phyloP scores from a whole-genome alignment of 2,797 vertebrate species.

The Gobionotothen gibberifrons region DNA sequence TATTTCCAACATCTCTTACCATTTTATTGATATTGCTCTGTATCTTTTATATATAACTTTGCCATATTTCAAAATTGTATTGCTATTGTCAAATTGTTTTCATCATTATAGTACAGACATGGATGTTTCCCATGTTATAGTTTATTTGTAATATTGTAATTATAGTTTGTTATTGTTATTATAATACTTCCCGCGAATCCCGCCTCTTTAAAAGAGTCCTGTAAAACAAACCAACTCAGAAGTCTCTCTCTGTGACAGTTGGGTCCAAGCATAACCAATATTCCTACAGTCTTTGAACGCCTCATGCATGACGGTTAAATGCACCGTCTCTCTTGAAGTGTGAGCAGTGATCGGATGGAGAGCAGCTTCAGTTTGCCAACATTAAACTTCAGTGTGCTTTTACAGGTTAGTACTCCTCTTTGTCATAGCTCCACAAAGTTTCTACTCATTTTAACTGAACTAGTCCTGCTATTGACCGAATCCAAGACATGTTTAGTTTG shows the following conservation, averaged over 20 bases:
- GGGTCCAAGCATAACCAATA: accelerated
- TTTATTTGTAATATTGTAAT: too few relatives aligned
- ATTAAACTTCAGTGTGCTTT: slow-evolving; percentile 8
- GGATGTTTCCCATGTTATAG: too few relatives aligned
- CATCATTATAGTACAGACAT: too few relatives aligned
- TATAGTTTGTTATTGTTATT: too few relatives aligned
- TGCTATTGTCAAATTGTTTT: too few relatives aligned
- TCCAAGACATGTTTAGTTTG: background rate
- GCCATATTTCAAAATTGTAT: too few relatives aligned
- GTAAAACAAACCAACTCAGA: background rate
- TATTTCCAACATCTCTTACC: too few relatives aligned
- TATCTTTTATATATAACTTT: too few relatives aligned
- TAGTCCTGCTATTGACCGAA: background rate
- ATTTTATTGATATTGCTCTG: too few relatives aligned
- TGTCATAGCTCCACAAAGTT: background rate
- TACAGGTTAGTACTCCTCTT: slow-evolving; percentile 37
- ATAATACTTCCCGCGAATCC: too few relatives aligned
- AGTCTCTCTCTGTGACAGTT: too few relatives aligned
- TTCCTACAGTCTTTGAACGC: slow-evolving; percentile 24
- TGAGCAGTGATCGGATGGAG: slow-evolving; percentile 22
- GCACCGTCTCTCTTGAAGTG: background rate
- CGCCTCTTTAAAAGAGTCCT: too few relatives aligned
- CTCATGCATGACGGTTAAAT: slow-evolving; percentile 12
- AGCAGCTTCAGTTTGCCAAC: slow-evolving; percentile 11
- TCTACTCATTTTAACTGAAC: background rate